Evolutionary conservation across 1,140 invertebrate genomes (phyloP), one percentile per base, ranked within the genome.

Genomic region (Drosophila hydei): DNA sequence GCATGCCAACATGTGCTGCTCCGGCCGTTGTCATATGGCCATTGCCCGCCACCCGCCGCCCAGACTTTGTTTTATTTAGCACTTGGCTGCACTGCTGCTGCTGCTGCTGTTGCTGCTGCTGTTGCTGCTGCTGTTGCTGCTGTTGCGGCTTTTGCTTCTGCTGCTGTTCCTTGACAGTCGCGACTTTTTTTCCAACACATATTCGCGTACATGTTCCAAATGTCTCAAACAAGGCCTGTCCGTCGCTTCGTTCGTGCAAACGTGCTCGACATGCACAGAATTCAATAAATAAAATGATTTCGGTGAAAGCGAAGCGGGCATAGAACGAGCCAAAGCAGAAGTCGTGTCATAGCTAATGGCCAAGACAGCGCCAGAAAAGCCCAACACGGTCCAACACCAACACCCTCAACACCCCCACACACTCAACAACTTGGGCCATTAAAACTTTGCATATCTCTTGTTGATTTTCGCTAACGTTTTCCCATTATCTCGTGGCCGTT

Each of bases 281-380:
- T 87, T 88, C 78, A 88, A 85, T 85, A 84, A 88, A 81, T 87
- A 88, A 81, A 88, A 81, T 81, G 74, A 78, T 70, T 85, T 88
- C 75, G 81, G 81, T 87, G 81, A 87, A 87, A 87, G 81, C 81
- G 81, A 87, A 79, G 64, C 50, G 42, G 48, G 25, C 23, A 50
- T 58, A 68, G 79, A 87, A 74, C 45, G 79, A 87, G 70, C 45
- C 8, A 51, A 16, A 55, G 21, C 43, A 65, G 16, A 79, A 81
- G 58, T 88, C 75, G 83, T 87, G 81, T 87, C 62, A 71, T 60
- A 60, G 58, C 77, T 88, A 80, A 85, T 87, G 74, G 83, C 68
- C 56, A 72, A 64, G 45, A 52, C 21, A 50, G 27, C 30, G 58
- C 47, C 23, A 51, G 16, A 7, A 33, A 38, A 30, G 2, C 14